Evolutionary conservation across 2,888 invertebrate genomes (phyloP), one percentile per base, ranked within the genome.

Genomic region (Agrochola lota): DNA sequence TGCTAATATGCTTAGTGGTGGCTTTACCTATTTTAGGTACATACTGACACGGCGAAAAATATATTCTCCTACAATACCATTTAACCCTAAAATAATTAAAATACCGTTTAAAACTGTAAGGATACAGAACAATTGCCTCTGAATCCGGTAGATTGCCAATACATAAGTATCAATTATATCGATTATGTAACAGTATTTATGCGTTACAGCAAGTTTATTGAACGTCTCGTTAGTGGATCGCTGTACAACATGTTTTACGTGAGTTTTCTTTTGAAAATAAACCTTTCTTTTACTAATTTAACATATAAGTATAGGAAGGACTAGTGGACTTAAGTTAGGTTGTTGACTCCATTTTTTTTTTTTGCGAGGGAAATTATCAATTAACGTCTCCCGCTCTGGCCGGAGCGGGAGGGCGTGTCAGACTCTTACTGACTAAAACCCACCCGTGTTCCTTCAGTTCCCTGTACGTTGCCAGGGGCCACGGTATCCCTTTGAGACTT

Each of bases 171-270:
- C 43, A 72, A 83, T 81, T 71, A 74, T 68, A 74, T 64, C 52
- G 49, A 60, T 63, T 67, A 78, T 66, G 57, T 67, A 78, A 52
- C 40, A 74, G 78, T 85, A 83, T 81, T 83, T 78, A 76, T 70
- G 67, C 77, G 64, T 74, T n/a, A 75, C 43, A 46, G 35, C 77
- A 49, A 78, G 71, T 81, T 82, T 74, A 63, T 74, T 64, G 26
- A 74, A 76, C 71, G 72, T 69, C 79, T 79, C 40, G 77, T 74
- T 81, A 83, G 86, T 88, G 80, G 72, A 80, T 74, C 77, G 59
- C 72, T 66, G 69, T 80, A 72, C 90, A 91, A 84, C 86, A 92
- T 92, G 92, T 77, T 88, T 80, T 88, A 84, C 77, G 92, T 92
- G 86, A 92, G 91, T 89, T 76, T 72, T 55, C 1, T 55, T 70